phyloP scores from a whole-genome alignment of 2,113 vertebrate species.

The Hystrix brachyura region DNA sequence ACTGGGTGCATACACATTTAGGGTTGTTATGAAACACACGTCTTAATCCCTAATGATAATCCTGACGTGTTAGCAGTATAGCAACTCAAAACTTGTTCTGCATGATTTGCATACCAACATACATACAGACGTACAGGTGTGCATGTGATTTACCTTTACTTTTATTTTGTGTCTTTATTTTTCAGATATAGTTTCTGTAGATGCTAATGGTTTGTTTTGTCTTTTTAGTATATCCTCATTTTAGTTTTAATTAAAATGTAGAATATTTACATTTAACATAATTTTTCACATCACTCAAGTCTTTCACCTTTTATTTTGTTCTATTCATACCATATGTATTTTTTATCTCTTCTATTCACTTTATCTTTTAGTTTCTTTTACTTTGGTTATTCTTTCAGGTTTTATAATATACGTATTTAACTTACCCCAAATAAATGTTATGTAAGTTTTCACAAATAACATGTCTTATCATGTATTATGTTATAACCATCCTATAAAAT shows the following conservation, averaged over 20 bases:
- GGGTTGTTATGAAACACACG: not conserved
- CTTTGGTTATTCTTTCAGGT: conserved; percentile 29
- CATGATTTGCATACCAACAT: not conserved
- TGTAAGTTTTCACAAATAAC: not conserved
- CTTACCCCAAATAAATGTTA: not conserved
- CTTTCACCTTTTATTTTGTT: not conserved
- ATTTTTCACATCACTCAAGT: not conserved
- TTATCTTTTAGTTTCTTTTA: not conserved
- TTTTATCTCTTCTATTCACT: not conserved
- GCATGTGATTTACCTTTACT: not conserved
- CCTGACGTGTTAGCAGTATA: not conserved
- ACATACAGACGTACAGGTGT: not conserved
- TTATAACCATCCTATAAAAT: not conserved
- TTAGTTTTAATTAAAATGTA: conserved; percentile 36
- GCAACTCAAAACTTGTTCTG: not conserved
- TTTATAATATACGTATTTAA: conserved; percentile 21
- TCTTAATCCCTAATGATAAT: not conserved
- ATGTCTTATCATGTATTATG: conserved; percentile 7
- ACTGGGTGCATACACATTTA: not conserved
- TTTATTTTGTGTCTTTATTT: not conserved
- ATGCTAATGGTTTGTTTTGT: not conserved
- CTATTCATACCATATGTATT: not conserved
- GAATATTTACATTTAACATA: conserved; percentile 4
- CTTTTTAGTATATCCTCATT: conserved; percentile 11
- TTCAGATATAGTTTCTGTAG: not conserved